Percentiles rank a stretch among this genome's conserved stretches.
Conservation (phyloP, 2,113 vertebrate species). For the Bothrops jararaca region DNA sequence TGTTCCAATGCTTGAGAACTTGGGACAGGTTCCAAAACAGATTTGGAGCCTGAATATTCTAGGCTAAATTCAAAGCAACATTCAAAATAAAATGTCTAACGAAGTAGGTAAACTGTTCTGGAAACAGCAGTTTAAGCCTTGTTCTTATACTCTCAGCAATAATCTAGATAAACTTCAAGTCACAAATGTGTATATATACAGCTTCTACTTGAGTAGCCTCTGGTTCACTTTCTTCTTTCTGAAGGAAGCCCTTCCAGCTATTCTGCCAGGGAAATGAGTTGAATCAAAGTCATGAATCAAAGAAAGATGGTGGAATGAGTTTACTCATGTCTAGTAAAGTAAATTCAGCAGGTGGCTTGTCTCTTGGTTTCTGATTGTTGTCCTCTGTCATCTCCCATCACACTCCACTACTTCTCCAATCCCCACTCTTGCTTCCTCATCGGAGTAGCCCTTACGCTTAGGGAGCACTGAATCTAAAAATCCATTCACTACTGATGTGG, state of each 20-base stretch:
- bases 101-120: background rate
- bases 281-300: background rate
- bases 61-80: background rate
- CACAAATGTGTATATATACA: background rate
- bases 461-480: background rate
- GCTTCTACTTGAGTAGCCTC: background rate
- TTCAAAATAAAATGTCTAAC: background rate
- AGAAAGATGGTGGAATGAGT: background rate
- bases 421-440: background rate
- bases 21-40: background rate
- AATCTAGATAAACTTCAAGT: background rate
- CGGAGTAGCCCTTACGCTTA: background rate
- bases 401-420: background rate
- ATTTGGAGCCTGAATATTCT: background rate
- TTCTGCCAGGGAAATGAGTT: background rate
- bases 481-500: background rate
- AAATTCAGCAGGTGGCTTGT: background rate
- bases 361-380: background rate
- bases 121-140: background rate
- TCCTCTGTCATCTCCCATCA: background rate
- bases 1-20: background rate
- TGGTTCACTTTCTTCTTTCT: background rate
- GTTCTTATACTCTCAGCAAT: background rate
- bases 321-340: background rate
- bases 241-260: background rate